Conservation (phyloP, 1,140 invertebrate species). For the Caerostris darwini region DNA sequence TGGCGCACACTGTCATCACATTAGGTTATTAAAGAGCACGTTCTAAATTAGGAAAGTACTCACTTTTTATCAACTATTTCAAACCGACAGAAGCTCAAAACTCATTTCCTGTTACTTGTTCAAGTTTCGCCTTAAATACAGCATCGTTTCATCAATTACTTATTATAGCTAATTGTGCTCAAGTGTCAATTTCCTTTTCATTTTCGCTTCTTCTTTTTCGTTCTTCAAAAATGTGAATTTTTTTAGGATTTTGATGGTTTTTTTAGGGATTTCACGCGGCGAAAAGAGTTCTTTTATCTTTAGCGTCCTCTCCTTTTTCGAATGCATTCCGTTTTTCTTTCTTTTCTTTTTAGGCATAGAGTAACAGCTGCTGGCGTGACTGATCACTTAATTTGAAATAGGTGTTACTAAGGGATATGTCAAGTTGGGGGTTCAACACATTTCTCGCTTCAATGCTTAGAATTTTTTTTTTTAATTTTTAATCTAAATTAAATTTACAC, state of each 20-base stretch:
- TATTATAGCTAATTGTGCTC: conserved; percentile 69
- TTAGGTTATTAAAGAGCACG: conserved; percentile 76
- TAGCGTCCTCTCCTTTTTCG: background rate
- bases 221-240: conserved; percentile 32
- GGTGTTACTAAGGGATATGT: background rate
- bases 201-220: background rate
- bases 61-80: conserved; percentile 77
- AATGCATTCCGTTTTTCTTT: background rate
- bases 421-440: background rate
- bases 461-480: no score
- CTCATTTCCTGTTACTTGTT: conserved; percentile 78
- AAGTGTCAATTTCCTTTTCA: conserved; percentile 75
- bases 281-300: background rate
- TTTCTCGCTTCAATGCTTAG: background rate
- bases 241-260: background rate
- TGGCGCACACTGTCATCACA: conserved; percentile 74
- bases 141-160: conserved; percentile 74
- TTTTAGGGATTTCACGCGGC: background rate
- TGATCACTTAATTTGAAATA: conserved; percentile 61
- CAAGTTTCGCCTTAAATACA: conserved; percentile 75
- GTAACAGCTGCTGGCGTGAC: conserved; percentile 41
- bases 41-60: conserved; percentile 77
- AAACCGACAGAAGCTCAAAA: conserved; percentile 70
- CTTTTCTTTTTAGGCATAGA: conserved; percentile 14
- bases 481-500: no score